Base-by-base conservation (phyloP, 2,797 vertebrate genomes). In the Pyrrhura leucotis region DNA sequence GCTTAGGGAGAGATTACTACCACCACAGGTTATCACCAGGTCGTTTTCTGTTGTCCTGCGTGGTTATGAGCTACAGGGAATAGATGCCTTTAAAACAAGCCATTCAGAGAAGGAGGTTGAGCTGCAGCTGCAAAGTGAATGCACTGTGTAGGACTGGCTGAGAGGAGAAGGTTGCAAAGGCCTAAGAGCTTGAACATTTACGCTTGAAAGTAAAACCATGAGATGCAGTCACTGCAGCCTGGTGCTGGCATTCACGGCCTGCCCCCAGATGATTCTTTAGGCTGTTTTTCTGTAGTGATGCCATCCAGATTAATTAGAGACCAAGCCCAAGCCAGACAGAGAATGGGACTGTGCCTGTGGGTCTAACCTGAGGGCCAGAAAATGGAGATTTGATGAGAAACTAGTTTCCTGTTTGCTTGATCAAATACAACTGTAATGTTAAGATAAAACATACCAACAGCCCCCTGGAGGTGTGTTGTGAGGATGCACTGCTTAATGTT, bases 381-480 rank as follows among this genome's bases (percentile, higher is more conserved):
- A 96, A 92, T 29, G 21, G 53, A 88, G 66, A 84, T 69, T 88
- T 86, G 67, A 78, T 73, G 48, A 91, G 69, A 79, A 94, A 80
- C 31, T 73, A 51, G 18, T 76, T 94, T 95, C 77, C 50, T 90
- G 59, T 73, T 90, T 82, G 44, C 37, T 51, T 93, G 83, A 65
- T 95, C 87, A 91, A 94, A 82, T 51, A 31, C 21, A 56, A 19
- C 77, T 65, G 12, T 50, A 85, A 91, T 76, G 71, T 90, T 26
- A 85, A 81, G 88, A 88, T 71, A 84, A 82, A 90, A 77, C 63
- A 31, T 45, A 69, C 20, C 71, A 40, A 66, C 44, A 87, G 56
- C 17, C 7, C 61, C 37, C 71, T 79, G 61, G 26, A 94, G 51
- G 45, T 77, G 22, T 37, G 19, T 69, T 83, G 58, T 68, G 78